These are phyloP conservation scores for Odobenus rosmarus DNA, from an alignment of 2,113 vertebrate genomes.

Conservation along the genomic window DNA sequence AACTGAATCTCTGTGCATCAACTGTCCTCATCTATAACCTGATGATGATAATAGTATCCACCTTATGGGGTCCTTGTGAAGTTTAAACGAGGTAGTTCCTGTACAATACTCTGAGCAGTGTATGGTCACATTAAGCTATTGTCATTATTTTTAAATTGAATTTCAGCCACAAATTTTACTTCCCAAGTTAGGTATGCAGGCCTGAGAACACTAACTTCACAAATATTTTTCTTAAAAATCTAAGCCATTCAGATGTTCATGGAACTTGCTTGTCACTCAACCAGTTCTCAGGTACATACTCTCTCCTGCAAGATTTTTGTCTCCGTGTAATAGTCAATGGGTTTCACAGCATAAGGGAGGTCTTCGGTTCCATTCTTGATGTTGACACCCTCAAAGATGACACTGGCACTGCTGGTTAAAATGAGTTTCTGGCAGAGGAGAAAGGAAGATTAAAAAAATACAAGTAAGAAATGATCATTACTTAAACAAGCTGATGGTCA, in stretches of 20 bases:
- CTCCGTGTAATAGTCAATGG: constrained; percentile 97
- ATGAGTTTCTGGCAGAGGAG: constrained; percentile 91
- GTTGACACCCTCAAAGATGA: constrained; percentile 95
- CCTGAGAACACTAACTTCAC: not conserved
- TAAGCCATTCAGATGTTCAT: not conserved
- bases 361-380: constrained; percentile 96
- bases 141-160: not conserved
- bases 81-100: not conserved
- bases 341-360: constrained; percentile 93
- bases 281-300: constrained; percentile 81
- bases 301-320: constrained; percentile 98
- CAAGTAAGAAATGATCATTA: not conserved
- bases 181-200: not conserved
- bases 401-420: constrained; percentile 98
- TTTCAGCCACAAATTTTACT: not conserved
- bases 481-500: not conserved
- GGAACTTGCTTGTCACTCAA: not conserved
- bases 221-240: not conserved
- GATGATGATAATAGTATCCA: not conserved
- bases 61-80: not conserved
- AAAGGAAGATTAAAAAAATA: constrained; percentile 17
- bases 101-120: not conserved
- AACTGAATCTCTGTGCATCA: not conserved
- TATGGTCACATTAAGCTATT: not conserved
- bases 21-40: not conserved